These are phyloP conservation scores for Drosophila kohkoa DNA, from an alignment of 1,140 invertebrate genomes.

Conservation along the genomic window DNA sequence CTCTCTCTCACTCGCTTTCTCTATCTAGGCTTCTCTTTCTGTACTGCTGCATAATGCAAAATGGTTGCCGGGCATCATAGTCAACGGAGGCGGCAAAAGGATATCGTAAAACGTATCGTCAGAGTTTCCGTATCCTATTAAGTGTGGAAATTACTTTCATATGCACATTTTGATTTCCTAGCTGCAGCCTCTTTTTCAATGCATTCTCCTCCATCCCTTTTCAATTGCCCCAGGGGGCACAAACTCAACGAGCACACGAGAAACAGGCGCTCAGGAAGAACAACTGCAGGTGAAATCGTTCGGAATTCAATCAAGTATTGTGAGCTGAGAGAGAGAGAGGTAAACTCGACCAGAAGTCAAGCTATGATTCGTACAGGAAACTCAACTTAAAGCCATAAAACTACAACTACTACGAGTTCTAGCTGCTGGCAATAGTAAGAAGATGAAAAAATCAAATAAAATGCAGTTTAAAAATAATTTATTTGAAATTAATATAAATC, in stretches of 20 bases:
- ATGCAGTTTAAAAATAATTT: neutral
- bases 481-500: neutral
- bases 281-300: conserved; percentile 16
- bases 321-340: neutral
- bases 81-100: conserved; percentile 67
- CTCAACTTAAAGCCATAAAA: conserved; percentile 1
- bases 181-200: conserved; percentile 49
- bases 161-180: conserved; percentile 82
- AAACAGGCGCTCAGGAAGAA: conserved; percentile 15
- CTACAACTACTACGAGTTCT: neutral
- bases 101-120: conserved; percentile 79
- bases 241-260: conserved; percentile 1
- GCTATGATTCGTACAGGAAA: neutral
- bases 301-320: conserved; percentile 37
- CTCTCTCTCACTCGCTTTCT: neutral
- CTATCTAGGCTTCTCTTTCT: neutral
- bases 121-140: conserved; percentile 79
- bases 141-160: conserved; percentile 81
- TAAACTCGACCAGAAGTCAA: conserved; percentile 3
- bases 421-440: neutral
- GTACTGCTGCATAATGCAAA: conserved; percentile 59
- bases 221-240: conserved; percentile 17
- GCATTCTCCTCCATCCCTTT: conserved; percentile 10
- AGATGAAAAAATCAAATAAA: neutral
- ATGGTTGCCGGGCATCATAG: conserved; percentile 61